phyloP scores from a whole-genome alignment of 2,113 vertebrate species.

The Hippoglossus stenolepis region DNA sequence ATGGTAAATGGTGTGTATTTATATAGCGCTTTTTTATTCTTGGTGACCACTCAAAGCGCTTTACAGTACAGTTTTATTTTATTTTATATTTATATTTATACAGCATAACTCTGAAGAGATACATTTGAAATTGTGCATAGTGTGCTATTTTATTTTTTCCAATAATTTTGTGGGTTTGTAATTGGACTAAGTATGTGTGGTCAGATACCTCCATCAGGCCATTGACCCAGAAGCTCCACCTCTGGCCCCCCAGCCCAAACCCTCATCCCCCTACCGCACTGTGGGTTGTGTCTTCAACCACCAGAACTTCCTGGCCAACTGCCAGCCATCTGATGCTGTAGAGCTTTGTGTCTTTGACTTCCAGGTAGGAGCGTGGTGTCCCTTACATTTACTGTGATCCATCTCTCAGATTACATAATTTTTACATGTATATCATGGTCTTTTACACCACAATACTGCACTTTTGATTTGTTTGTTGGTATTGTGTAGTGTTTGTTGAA shows the following conservation, averaged over 20 bases:
- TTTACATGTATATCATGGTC: not conserved
- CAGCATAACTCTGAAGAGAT: not conserved
- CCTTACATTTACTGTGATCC: not conserved
- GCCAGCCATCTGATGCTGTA: conserved; percentile 92
- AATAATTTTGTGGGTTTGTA: not conserved
- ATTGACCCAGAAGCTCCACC: conserved; percentile 90
- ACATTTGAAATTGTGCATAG: not conserved
- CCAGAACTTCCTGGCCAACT: conserved; percentile 91
- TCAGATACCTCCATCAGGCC: conserved; percentile 90
- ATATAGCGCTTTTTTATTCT: too few relatives aligned
- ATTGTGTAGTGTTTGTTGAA: too few relatives aligned
- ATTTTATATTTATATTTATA: too few relatives aligned
- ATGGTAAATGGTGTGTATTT: too few relatives aligned
- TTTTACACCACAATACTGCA: not conserved
- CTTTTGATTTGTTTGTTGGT: not conserved
- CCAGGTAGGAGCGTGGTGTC: conserved; percentile 54
- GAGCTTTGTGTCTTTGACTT: conserved; percentile 93
- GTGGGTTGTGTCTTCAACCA: conserved; percentile 97
- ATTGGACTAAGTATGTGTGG: conserved; percentile 8
- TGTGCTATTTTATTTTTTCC: not conserved
- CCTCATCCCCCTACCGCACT: conserved; percentile 89
- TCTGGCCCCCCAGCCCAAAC: conserved; percentile 86
- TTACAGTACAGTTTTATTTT: too few relatives aligned
- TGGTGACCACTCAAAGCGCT: too few relatives aligned
- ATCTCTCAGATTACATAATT: not conserved